phyloP scores from a whole-genome alignment of 2,113 vertebrate genomes.

The Chrysochloris asiatica region DNA sequence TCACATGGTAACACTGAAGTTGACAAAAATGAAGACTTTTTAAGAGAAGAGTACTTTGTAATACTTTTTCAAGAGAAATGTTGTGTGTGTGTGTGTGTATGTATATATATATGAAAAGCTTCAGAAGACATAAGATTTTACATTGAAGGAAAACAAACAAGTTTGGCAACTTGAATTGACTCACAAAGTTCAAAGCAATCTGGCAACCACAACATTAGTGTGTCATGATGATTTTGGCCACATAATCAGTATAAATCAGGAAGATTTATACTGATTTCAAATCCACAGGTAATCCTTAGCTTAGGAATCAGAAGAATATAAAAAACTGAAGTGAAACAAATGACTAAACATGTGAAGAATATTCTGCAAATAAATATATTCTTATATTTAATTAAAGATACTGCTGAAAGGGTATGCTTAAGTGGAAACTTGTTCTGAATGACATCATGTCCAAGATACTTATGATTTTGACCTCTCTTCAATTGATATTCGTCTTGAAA shows the following conservation, averaged over 20 bases:
- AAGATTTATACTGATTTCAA: conserved; percentile 62
- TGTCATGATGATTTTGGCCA: conserved; percentile 58
- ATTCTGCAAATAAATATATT: background rate
- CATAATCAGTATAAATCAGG: conserved; percentile 64
- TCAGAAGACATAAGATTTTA: conserved; percentile 57
- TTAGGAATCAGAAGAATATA: conserved; percentile 15
- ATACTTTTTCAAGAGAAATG: conserved; percentile 33
- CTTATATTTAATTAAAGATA: conserved; percentile 21
- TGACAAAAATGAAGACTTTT: conserved; percentile 1
- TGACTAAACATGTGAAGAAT: background rate
- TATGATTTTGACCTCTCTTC: conserved; percentile 21
- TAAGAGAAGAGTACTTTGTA: conserved; percentile 19
- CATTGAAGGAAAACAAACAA: conserved; percentile 75
- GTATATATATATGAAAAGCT: conserved; percentile 29
- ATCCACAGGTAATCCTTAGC: conserved; percentile 1
- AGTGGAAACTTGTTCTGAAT: background rate
- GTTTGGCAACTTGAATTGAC: conserved; percentile 78
- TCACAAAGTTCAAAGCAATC: conserved; percentile 76
- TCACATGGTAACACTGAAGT: background rate
- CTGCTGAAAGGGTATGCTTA: background rate
- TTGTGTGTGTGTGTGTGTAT: background rate
- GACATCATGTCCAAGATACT: background rate
- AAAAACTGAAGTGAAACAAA: background rate
- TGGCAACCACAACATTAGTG: conserved; percentile 65
- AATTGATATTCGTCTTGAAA: background rate